A percentile compares a stretch with the other conserved stretches of the same genome.
phyloP scores from a whole-genome alignment of 1,140 invertebrate species.

The Carcinoscorpius rotundicauda region DNA sequence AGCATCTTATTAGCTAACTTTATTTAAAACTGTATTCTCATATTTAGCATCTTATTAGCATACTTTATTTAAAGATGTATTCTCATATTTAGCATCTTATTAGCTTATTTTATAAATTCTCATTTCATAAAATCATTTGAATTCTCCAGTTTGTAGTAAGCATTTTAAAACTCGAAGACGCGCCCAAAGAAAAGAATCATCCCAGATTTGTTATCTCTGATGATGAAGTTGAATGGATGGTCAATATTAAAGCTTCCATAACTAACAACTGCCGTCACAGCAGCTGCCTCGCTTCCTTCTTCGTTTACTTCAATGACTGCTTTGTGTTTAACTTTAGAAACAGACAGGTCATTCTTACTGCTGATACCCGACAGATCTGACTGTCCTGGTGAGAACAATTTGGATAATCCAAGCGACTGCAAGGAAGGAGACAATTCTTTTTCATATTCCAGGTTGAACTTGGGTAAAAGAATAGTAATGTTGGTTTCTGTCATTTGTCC shows the following conservation, averaged over 20 bases:
- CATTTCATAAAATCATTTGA: too few species aligned
- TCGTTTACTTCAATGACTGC: conserved; percentile 50
- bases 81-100: too few species aligned
- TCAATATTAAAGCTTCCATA: background rate
- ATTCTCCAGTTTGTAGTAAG: too few species aligned
- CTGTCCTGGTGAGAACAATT: conserved; percentile 17
- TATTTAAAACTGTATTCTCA: too few species aligned
- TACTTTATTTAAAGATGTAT: too few species aligned
- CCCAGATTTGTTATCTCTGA: background rate
- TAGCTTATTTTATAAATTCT: too few species aligned
- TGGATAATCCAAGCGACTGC: conserved; percentile 18
- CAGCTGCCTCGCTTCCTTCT: conserved; percentile 56
- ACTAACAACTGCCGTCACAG: conserved; percentile 40
- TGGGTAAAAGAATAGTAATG: conserved; percentile 24
- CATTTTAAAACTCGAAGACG: too few species aligned
- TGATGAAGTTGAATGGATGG: background rate
- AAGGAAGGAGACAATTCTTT: conserved; percentile 18
- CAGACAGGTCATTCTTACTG: conserved; percentile 9
- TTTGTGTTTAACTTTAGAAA: conserved; percentile 36
- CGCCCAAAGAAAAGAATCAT: background rate
- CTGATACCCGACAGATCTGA: conserved; percentile 23
- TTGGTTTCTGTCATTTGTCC: conserved; percentile 3
- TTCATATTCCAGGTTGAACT: conserved; percentile 24
- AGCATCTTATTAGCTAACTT: too few species aligned
- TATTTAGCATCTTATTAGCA: too few species aligned